Evolutionary conservation across 2,888 invertebrate species (phyloP).

Genomic region (Eucera pruinosa): DNA sequence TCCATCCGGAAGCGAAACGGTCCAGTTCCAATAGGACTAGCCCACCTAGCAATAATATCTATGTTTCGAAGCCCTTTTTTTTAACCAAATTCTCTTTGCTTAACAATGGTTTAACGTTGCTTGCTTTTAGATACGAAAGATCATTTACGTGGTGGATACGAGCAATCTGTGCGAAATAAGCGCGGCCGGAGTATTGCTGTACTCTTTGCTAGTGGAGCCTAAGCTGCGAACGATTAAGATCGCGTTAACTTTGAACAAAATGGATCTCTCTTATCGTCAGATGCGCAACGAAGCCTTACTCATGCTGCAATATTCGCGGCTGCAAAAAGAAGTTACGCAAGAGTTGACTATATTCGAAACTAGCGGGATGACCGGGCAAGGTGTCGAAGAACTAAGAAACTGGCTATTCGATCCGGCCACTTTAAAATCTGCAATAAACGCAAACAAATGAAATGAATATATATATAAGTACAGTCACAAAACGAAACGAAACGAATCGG

Average conservation of each 20-base stretch:
- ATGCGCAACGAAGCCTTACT: conserved; percentile 94
- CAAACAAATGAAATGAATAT: conserved; percentile 53
- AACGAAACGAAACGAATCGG: no score
- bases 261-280: conserved; percentile 94
- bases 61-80: no score
- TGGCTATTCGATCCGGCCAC: conserved; percentile 85
- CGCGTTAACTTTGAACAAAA: conserved; percentile 90
- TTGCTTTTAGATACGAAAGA: conserved; percentile 79
- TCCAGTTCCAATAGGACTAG: no score
- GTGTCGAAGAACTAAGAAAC: conserved; percentile 88
- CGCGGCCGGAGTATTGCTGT: conserved; percentile 92
- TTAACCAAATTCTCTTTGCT: no score
- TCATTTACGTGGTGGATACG: conserved; percentile 93
- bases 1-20: no score
- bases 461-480: conserved; percentile 6
- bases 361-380: conserved; percentile 90
- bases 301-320: conserved; percentile 91
- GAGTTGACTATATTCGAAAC: conserved; percentile 90
- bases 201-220: conserved; percentile 91
- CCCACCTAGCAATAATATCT: no score
- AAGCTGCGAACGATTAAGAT: conserved; percentile 88
- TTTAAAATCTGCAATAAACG: conserved; percentile 60
- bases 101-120: no score
- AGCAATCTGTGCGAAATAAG: conserved; percentile 95
- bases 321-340: conserved; percentile 89